A percentile compares a stretch with the other conserved stretches of the same genome.
Conservation (phyloP, 2,113 vertebrate genomes). For the Miniopterus natalensis region DNA sequence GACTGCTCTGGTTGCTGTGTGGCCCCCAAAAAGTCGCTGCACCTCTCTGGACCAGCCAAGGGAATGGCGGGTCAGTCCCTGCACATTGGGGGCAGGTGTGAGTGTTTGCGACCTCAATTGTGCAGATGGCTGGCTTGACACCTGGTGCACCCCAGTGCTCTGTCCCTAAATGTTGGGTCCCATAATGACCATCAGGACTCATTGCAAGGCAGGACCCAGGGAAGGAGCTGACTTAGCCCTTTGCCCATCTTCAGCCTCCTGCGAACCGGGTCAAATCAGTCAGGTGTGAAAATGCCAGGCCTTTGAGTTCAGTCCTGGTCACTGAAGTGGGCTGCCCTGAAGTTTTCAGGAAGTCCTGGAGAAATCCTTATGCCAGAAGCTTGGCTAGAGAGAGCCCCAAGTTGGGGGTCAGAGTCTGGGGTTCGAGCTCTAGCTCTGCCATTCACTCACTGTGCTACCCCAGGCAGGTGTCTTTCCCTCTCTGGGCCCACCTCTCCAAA, state of each 20-base stretch:
- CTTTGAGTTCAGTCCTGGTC: neutral
- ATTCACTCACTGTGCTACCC: neutral
- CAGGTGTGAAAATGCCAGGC: neutral
- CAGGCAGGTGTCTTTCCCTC: neutral
- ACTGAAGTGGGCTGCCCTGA: neutral
- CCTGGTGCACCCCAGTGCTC: neutral
- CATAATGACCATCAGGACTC: neutral
- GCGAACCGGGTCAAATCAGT: neutral
- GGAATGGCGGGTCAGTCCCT: neutral
- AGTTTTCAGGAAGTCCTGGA: neutral
- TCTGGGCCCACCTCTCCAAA: neutral
- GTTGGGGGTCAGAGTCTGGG: neutral
- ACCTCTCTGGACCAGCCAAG: constrained; percentile 5
- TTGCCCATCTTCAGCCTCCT: neutral
- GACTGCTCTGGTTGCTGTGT: neutral
- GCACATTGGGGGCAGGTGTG: too few species aligned
- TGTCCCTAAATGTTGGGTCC: neutral
- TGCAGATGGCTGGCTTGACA: neutral
- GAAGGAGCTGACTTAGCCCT: neutral
- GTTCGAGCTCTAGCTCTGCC: neutral
- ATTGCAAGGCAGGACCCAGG: neutral
- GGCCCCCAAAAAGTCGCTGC: neutral
- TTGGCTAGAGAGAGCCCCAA: neutral
- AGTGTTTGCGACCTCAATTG: fast-evolving
- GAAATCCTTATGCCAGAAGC: neutral